phyloP scores from a whole-genome alignment of 2,888 invertebrate species.

The Mesorhabditis sp. region DNA sequence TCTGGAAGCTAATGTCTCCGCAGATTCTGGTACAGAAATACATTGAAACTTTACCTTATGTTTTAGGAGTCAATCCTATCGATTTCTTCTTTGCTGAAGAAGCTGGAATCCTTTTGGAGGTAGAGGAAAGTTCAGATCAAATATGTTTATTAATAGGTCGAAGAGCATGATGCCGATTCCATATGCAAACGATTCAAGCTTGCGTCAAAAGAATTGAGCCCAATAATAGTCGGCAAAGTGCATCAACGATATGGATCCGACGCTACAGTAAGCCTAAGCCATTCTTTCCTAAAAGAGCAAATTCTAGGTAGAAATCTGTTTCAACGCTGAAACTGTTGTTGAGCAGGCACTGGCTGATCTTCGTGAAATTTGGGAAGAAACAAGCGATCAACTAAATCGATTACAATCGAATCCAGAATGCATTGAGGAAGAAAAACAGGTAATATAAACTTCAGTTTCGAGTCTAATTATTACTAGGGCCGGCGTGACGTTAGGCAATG shows the following conservation, averaged over 20 bases:
- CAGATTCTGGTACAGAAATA: neutral
- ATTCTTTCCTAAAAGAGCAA: no score
- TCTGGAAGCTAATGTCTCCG: slow-evolving; percentile 25
- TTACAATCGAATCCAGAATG: slow-evolving; percentile 78
- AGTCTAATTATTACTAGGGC: neutral
- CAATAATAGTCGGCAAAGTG: slow-evolving; percentile 54
- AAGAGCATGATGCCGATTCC: no score
- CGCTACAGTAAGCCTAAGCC: slow-evolving; percentile 26
- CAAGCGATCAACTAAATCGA: slow-evolving; percentile 82
- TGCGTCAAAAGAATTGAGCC: slow-evolving; percentile 36
- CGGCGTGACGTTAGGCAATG: neutral
- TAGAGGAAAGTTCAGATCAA: slow-evolving; percentile 17
- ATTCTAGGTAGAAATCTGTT: slow-evolving; percentile 64
- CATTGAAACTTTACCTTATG: neutral
- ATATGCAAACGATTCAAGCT: no score
- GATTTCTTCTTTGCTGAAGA: slow-evolving; percentile 60
- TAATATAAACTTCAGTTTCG: slow-evolving; percentile 1
- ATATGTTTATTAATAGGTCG: no score
- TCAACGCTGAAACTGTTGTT: slow-evolving; percentile 68
- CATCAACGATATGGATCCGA: slow-evolving; percentile 31
- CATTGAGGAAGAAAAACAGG: slow-evolving; percentile 73
- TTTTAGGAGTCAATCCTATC: neutral
- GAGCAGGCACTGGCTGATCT: slow-evolving; percentile 69
- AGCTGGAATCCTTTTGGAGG: slow-evolving; percentile 60
- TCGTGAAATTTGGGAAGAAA: slow-evolving; percentile 88